Evolutionary conservation across 1,140 invertebrate genomes (phyloP).

Genomic region (Probaryconus sp.): DNA sequence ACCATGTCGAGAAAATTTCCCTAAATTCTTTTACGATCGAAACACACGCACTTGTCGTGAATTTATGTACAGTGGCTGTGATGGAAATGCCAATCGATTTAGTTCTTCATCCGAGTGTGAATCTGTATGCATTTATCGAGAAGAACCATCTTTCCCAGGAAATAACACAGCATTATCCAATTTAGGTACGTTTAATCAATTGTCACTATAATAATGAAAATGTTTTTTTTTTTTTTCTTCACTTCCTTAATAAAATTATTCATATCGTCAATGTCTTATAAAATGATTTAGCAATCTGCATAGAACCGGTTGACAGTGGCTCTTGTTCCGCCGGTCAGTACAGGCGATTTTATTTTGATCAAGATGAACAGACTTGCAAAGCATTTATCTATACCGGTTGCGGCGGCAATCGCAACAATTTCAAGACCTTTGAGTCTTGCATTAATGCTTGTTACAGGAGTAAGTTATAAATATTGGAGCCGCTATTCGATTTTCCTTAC

Average conservation of each 20-base stretch:
- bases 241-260: not conserved
- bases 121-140: slow-evolving; percentile 80
- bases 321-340: slow-evolving; percentile 82
- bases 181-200: slow-evolving; percentile 65
- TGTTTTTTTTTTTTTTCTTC: not conserved
- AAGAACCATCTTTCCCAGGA: slow-evolving; percentile 74
- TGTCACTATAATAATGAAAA: not conserved
- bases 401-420: slow-evolving; percentile 88
- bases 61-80: slow-evolving; percentile 91
- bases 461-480: slow-evolving; percentile 48
- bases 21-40: slow-evolving; percentile 85
- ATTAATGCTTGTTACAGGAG: slow-evolving; percentile 79
- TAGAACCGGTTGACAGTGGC: slow-evolving; percentile 83
- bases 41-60: slow-evolving; percentile 79
- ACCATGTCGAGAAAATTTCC: slow-evolving; percentile 81
- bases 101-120: slow-evolving; percentile 84
- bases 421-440: slow-evolving; percentile 85
- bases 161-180: slow-evolving; percentile 74
- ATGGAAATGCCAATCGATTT: slow-evolving; percentile 92
- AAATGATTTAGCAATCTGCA: slow-evolving; percentile 82
- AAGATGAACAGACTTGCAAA: slow-evolving; percentile 83
- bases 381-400: slow-evolving; percentile 89
- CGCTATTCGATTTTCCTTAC: slow-evolving; percentile 18
- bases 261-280: slow-evolving; percentile 13
- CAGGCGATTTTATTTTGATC: slow-evolving; percentile 90